These are phyloP conservation scores for Trichonephila clavipes DNA, from an alignment of 1,140 invertebrate species.

Conservation along the genomic window DNA sequence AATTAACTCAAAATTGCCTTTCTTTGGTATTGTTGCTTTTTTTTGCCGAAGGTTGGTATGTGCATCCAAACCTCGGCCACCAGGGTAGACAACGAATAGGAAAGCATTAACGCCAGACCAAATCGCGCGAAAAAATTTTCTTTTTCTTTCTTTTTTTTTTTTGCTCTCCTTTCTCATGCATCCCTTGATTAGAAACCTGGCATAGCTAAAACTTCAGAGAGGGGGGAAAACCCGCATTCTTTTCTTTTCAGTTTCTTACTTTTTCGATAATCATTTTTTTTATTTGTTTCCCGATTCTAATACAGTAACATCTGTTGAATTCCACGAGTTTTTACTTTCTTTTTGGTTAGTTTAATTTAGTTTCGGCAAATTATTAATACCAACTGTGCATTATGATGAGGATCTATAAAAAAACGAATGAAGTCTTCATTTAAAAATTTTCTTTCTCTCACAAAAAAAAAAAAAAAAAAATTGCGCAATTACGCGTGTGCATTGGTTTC, in stretches of 20 bases:
- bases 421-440: no score
- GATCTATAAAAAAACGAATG: no score
- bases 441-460: no score
- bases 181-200: not conserved
- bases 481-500: no score
- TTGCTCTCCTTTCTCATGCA: not conserved
- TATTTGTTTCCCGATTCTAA: not conserved
- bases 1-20: constrained; percentile 39
- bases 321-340: not conserved
- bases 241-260: not conserved
- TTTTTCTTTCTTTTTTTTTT: not conserved
- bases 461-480: no score
- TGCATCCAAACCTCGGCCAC: constrained; percentile 7
- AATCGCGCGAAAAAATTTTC: constrained; percentile 1
- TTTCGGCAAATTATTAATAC: not conserved
- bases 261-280: not conserved
- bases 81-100: not conserved
- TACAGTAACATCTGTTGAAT: not conserved
- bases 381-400: not conserved
- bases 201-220: not conserved
- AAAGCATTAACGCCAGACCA: not conserved
- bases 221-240: not conserved
- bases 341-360: not conserved
- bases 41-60: not conserved
- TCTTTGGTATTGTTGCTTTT: not conserved